A percentile compares a stretch with the other conserved stretches of the same genome.
These are phyloP conservation scores for Acanthopleura granulata DNA, from an alignment of 2,888 invertebrate species.

Conservation along the genomic window DNA sequence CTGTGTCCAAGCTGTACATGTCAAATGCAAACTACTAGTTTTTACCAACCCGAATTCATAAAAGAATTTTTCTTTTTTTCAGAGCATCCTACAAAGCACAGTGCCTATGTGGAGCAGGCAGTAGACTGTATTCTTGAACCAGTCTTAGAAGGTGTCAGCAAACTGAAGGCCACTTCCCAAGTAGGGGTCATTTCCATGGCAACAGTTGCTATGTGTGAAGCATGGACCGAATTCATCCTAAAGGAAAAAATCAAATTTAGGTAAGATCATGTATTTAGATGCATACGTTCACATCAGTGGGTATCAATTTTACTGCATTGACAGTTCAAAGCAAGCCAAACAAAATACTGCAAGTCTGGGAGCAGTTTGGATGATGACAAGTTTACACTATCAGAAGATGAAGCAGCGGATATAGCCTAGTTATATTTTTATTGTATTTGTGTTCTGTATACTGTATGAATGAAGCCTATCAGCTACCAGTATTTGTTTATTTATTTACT, in stretches of 20 bases:
- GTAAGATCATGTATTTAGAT: conserved; percentile 35
- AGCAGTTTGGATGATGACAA: no score
- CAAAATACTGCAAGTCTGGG: no score
- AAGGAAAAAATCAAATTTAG: conserved; percentile 66
- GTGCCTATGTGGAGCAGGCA: conserved; percentile 58
- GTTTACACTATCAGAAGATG: no score
- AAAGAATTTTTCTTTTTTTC: conserved; percentile 23
- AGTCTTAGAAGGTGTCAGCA: conserved; percentile 57
- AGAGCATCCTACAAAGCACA: conserved; percentile 52
- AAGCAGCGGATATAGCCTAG: no score
- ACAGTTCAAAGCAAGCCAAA: not conserved
- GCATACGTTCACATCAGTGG: not conserved
- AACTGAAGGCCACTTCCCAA: conserved; percentile 57
- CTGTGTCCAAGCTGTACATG: no score
- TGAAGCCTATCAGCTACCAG: no score
- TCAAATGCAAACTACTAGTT: no score
- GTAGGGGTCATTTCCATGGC: conserved; percentile 59
- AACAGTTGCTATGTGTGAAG: conserved; percentile 59
- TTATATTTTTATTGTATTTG: no score
- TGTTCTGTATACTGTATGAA: no score
- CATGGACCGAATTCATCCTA: conserved; percentile 62
- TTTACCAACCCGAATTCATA: no score
- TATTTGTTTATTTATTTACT: no score
- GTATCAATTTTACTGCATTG: no score
- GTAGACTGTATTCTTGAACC: conserved; percentile 61